Base-by-base conservation (phyloP, 1,140 invertebrate species). In the Pseudachorutes palmiensis region DNA sequence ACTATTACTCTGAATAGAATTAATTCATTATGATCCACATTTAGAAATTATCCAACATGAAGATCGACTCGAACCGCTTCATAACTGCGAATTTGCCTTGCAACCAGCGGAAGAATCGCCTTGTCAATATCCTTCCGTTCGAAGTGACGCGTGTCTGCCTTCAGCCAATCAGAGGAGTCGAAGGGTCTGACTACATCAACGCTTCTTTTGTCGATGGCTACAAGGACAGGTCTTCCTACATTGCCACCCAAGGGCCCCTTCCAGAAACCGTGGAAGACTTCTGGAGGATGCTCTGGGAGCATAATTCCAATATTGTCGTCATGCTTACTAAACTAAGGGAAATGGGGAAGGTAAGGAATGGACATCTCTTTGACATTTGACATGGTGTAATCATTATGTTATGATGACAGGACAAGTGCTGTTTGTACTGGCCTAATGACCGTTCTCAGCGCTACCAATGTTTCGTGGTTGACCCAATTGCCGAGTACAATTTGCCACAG, bases 231-330 rank as follows among this genome's bases (percentile, higher is more conserved):
- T 71, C 62, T 66, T 94, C 94, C 1, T 99, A 99, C 76, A 96
- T 99, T 68, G 97, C 97, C 0, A 97, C 97, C 2, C 97, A 99
- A 81, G 96, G 95, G 12, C 97, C 97, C 0, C 80, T 98, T 19
- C 86, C 86, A 29, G 92, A 98, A 73, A 99, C 97, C 0, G 92
- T 92, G 0, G 94, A 97, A 74, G 97, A 99, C 77, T 95, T 99
- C 75, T 99, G 97, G 97, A 83, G 97, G 69, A 98, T 98, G 96
- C 81, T 99, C n/a, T 99, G 97, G 97, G 96, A 99, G 78, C 94
- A 99, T 77, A 98, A 99, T 79, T 98, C 94, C 0, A 98, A 94
- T 2, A 99, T 99, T 78, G 89, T 99, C 41, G 97, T 98, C 12
- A 99, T 98, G 95, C 80, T 99, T 41, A 98, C 94, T 2, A 98